Evolutionary conservation across 1,140 invertebrate species (phyloP).

Genomic region (Arctopsyche grandis): DNA sequence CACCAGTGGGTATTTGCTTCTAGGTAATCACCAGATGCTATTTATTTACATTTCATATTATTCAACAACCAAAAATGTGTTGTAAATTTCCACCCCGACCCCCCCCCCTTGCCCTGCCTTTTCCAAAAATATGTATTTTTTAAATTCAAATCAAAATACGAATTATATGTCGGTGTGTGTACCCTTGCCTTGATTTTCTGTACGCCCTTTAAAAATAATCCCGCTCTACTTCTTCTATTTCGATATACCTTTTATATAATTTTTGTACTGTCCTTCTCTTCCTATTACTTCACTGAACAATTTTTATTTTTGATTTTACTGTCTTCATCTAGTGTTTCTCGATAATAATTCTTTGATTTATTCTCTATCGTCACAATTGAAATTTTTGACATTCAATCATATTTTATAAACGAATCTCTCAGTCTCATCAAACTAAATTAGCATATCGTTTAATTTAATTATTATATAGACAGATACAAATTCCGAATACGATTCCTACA

Average conservation of each 20-base stretch:
- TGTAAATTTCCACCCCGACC: constrained; percentile 46
- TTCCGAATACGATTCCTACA: too few species aligned
- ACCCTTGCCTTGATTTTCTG: constrained; percentile 51
- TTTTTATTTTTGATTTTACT: constrained; percentile 53
- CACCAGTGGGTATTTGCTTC: constrained; percentile 54
- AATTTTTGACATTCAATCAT: constrained; percentile 50
- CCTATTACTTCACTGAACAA: constrained; percentile 41
- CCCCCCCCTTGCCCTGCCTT: constrained; percentile 41
- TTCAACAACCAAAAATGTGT: constrained; percentile 53
- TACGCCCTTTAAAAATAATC: constrained; percentile 35
- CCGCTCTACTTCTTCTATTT: constrained; percentile 49
- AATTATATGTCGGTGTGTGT: constrained; percentile 51
- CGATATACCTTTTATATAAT: constrained; percentile 24
- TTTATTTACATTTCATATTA: constrained; percentile 53
- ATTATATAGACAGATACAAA: too few species aligned
- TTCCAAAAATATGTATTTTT: constrained; percentile 37
- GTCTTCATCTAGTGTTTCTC: constrained; percentile 53
- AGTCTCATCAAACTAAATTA: constrained; percentile 45
- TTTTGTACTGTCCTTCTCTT: neutral
- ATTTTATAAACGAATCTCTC: constrained; percentile 59
- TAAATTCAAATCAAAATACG: constrained; percentile 17
- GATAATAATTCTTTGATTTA: constrained; percentile 33
- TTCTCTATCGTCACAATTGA: constrained; percentile 43
- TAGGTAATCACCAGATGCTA: constrained; percentile 55
- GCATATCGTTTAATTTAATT: too few species aligned